Evolutionary conservation across 2,113 vertebrate genomes (phyloP), one percentile per base, ranked within the genome.

Genomic region (Cricetomys ansorgei): DNA sequence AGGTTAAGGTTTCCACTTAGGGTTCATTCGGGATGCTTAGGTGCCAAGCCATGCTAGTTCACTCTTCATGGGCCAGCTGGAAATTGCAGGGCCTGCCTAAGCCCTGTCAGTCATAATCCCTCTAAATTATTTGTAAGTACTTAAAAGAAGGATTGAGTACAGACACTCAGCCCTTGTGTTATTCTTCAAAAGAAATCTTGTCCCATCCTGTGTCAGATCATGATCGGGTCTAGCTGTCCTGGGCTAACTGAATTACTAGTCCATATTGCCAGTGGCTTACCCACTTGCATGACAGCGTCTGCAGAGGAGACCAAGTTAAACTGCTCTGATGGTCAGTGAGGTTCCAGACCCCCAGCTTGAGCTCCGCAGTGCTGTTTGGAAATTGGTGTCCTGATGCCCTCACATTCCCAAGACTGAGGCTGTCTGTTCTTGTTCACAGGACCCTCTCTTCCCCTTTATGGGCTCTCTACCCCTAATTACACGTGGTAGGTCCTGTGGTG

Each of bases 381-480:
- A 40, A 15, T 5, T 25, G 5, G 12, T 29, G 16, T 57, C 37
- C 76, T 43, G 37, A 73, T 64, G 21, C 62, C 85, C 10, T 45
- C n/a, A 0, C 6, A 17, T 57, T 53, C 73, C 37, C 37, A 48
- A 67, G 4, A 19, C 1, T 11, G 4, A 65, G 76, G 65, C 81
- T 43, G 17, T 34, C 57, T 2, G 1, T 59, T 37, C 81, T 16
- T 3, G 25, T 50, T 69, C 15, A 5, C 10, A n/a, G 25, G 48
- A 43, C 0, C 29, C 5, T 27, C 45, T 87, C 23, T n/a, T 37
- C n/a, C 83, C 57, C 21, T 3, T 37, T 64, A 2, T 15, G 43
- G 50, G 10, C 50, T 45, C 8, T 0, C 50, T 0, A 2, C 12
- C 53, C 48, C 27, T 5, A 3, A 2, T 10, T 25, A 7, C 70